These are phyloP conservation scores for Mastacembelus armatus DNA, from an alignment of 2,797 vertebrate genomes.

Conservation along the genomic window DNA sequence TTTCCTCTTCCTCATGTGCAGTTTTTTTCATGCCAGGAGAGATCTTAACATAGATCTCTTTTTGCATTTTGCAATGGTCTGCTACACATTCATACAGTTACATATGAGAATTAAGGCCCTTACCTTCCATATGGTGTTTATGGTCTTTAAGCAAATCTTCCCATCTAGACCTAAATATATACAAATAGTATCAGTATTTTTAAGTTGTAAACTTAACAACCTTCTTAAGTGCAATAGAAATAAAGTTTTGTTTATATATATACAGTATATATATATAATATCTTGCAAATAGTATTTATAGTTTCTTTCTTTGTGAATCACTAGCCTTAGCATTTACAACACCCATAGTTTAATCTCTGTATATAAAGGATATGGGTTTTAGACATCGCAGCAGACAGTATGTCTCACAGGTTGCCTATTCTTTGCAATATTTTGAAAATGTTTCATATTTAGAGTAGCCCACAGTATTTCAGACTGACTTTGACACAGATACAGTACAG, in stretches of 20 bases:
- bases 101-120: too few relatives aligned
- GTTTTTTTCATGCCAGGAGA: slow-evolving; percentile 1
- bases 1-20: slow-evolving; percentile 6
- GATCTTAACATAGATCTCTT: slow-evolving; percentile 5
- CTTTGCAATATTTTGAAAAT: neutral
- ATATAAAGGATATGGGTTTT: neutral
- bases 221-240: neutral
- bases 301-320: neutral
- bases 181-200: neutral
- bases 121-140: too few relatives aligned
- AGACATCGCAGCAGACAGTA: neutral
- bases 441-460: neutral
- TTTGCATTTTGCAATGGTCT: neutral
- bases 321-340: neutral
- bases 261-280: neutral
- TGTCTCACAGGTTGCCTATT: neutral
- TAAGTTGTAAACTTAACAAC: neutral
- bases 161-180: neutral
- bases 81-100: slow-evolving; percentile 16
- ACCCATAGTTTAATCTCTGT: neutral
- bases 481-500: too few relatives aligned
- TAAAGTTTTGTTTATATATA: too few relatives aligned
- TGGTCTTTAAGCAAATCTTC: neutral
- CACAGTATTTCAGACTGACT: neutral
- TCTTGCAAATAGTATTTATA: neutral